Base-by-base conservation (phyloP, 2,888 invertebrate genomes). In the Drosophila anomalata region DNA sequence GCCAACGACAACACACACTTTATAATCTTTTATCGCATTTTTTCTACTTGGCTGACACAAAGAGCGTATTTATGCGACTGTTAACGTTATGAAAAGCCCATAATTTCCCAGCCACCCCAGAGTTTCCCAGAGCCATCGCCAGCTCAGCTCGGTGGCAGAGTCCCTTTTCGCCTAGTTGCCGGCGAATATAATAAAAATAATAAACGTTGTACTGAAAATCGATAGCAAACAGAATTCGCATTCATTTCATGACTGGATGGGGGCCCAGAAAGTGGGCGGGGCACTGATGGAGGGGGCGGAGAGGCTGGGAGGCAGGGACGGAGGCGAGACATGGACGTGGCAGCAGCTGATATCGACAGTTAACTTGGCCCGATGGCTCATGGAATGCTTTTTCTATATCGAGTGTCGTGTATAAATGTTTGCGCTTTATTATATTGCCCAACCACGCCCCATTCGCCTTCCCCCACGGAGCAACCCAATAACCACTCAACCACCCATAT, bases 11-110 rank as follows among this genome's bases (percentile, higher is more conserved):
- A 89, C 81, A 86, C 87, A 89, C 89, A 89, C 85, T 90, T 90
- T 89, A 91, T 91, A 92, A 92, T 92, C 92, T 92, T 92, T 92
- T 92, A 92, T 92, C 91, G 90, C 91, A 90, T 90, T 92, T 91
- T 90, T 92, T 91, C 91, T 90, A 89, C 89, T 82, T 88, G 87
- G 86, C 90, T 84, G 88, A 90, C 90, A 90, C 90, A 90, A 88
- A 88, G 87, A 89, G 88, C 82, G 89, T 80, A 89, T 88, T 88
- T 87, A 81, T 87, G 84, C 83, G 83, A 81, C 88, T 84, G 86
- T 89, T 87, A 86, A 79, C 77, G 86, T 88, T 86, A 85, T 87
- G 80, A 89, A 89, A 90, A 87, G 78, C 84, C 88, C 88, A 89
- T 89, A 89, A 90, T 87, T 90, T 89, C 85, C 78, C 85, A 89